phyloP scores from a whole-genome alignment of 2,113 vertebrate species.

The Heterotilapia buettikoferi region DNA sequence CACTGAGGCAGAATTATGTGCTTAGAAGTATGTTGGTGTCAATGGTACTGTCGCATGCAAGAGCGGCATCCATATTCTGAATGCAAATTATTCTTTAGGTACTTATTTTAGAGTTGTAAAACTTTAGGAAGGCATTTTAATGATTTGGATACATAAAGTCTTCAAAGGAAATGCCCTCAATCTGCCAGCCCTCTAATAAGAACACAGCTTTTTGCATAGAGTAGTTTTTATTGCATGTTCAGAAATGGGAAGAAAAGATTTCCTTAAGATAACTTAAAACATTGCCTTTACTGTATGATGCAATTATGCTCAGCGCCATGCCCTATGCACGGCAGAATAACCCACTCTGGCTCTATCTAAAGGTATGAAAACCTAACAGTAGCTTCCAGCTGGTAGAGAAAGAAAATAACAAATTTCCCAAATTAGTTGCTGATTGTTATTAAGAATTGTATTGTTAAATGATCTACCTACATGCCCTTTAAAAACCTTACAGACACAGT shows the following conservation, averaged over 20 bases:
- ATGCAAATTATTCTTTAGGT: not conserved
- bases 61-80: not conserved
- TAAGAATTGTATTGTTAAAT: not conserved
- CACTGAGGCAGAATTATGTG: not conserved
- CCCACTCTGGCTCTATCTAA: not conserved
- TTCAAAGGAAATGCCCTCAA: not conserved
- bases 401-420: not conserved
- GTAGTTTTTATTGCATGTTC: not conserved
- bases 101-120: not conserved
- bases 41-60: conserved; percentile 13
- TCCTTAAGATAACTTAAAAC: not conserved
- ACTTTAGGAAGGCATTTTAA: not conserved
- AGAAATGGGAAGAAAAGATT: not conserved
- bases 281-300: not conserved
- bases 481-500: not conserved
- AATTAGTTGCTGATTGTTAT: not conserved
- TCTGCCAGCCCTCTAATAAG: not conserved
- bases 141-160: not conserved
- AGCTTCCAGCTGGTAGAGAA: rapidly evolving
- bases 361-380: not conserved
- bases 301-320: not conserved
- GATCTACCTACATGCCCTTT: not conserved
- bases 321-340: not conserved
- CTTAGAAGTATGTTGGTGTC: not conserved
- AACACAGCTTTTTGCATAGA: not conserved